Base-by-base conservation (phyloP, 1,140 invertebrate genomes). In the Parasteatoda tepidariorum region DNA sequence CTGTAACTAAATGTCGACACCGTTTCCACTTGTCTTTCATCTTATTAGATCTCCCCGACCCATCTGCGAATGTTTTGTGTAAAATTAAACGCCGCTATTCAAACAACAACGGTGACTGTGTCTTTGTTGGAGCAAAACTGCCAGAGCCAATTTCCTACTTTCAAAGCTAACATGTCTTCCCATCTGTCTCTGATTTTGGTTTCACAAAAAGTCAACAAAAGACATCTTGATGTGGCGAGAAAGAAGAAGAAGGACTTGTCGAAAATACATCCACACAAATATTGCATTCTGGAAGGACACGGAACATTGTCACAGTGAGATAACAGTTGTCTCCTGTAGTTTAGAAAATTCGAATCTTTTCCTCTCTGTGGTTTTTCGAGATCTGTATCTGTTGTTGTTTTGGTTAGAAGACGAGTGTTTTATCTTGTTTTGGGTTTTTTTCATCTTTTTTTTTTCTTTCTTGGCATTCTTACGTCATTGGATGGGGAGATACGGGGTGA, bases 141-240 rank as follows among this genome's bases (percentile, higher is more conserved):
- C 66, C 74, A 78, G 38, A 24, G 66, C n/a, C 41, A 66, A 78
- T 78, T 78, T 66, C 74, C 62, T 54, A 41, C 22, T 15, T 4
- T 76, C 38, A 38, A 41, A 15, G 4, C 3, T 31, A 54, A 54
- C 62, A 18, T 38, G 34, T 24, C 59, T 59, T 38, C 48, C 64
- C 74, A 66, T 78, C 30, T 78, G 74, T 18, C 73, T 38, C 18
- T 38, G 18, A 62, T 41, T 59, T 30, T n/a, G n/a, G 34, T 41
- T 31, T 34, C 41, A 78, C 6, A 48, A 66, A 66, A 30, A 31
- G n/a, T 7, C 34, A 2, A 67, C 64, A 67, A 34, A 31, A 70
- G 41, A 38, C n/a, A 48, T 24, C 18, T 24, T 15, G 15, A 41
- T 48, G 33, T 24, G 26, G 38, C 9, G n/a, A 13, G 15, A 22